Conservation (phyloP, 2,113 vertebrate genomes). For the Phocoena phocoena region DNA sequence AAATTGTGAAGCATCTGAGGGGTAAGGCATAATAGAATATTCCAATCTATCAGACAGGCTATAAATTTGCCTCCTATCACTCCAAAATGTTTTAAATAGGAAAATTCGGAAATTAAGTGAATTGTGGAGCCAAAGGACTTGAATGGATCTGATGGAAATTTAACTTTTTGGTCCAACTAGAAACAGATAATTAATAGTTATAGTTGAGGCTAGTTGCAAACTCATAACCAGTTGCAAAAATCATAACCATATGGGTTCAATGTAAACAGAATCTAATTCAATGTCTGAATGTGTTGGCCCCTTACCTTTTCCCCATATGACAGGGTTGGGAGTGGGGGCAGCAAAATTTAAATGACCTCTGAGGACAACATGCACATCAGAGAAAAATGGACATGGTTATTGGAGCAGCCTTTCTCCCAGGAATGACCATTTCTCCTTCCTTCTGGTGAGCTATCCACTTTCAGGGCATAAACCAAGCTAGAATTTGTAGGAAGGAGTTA, state of each 20-base stretch:
- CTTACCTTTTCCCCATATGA: background rate
- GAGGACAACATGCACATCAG: background rate
- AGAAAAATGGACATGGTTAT: background rate
- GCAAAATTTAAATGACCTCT: background rate
- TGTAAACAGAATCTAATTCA: background rate
- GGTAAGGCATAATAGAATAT: background rate
- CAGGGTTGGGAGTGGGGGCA: background rate
- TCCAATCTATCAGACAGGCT: conserved; percentile 9
- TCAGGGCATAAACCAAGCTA: background rate
- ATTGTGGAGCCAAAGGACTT: background rate
- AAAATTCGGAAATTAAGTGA: conserved; percentile 42
- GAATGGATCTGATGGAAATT: conserved; percentile 27
- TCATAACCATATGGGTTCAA: background rate
- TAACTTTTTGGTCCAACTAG: background rate
- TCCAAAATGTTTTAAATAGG: background rate
- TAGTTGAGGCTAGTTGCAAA: background rate
- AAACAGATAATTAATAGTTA: background rate
- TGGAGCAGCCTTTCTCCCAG: background rate
- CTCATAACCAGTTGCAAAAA: background rate
- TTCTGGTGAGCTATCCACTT: background rate
- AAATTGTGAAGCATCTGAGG: background rate
- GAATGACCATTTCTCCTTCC: background rate
- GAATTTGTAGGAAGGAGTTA: background rate
- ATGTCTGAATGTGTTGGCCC: rapidly evolving
- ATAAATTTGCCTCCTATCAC: conserved; percentile 43